Conservation (phyloP, 2,797 vertebrate species). For the Alectoris magna region DNA sequence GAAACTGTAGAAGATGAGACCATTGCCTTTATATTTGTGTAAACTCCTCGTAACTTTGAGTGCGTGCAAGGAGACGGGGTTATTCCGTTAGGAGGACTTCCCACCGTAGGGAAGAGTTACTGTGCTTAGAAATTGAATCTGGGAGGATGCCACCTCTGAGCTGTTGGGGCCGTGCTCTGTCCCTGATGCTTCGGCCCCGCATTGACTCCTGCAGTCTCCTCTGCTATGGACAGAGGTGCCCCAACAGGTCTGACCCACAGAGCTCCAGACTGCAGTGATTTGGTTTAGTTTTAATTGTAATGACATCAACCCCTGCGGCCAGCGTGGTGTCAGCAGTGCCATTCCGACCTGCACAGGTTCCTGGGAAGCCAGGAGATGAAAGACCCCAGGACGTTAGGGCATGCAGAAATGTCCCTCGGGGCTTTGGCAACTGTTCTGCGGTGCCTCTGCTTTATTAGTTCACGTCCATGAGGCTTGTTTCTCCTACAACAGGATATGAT, state of each 20-base stretch:
- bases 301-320: not conserved
- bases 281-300: not conserved
- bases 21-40: fast-evolving
- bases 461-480: not conserved
- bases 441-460: not conserved
- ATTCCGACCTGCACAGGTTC: not conserved
- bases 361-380: not conserved
- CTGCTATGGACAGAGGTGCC: not conserved
- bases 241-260: not conserved
- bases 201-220: not conserved
- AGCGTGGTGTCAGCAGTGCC: not conserved
- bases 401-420: not conserved
- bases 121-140: not conserved
- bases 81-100: not conserved
- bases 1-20: not conserved
- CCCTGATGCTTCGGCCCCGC: not conserved
- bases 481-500: conserved; percentile 56
- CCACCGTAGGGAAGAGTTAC: fast-evolving
- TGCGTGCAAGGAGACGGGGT: not conserved
- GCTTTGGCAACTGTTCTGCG: not conserved
- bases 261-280: not conserved
- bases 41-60: fast-evolving
- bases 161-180: fast-evolving
- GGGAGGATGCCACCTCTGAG: not conserved
- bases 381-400: not conserved